A percentile compares a stretch with the other conserved stretches of the same genome.
These are phyloP conservation scores for Xestia sexstrigata DNA, from an alignment of 2,888 invertebrate species.

Conservation along the genomic window DNA sequence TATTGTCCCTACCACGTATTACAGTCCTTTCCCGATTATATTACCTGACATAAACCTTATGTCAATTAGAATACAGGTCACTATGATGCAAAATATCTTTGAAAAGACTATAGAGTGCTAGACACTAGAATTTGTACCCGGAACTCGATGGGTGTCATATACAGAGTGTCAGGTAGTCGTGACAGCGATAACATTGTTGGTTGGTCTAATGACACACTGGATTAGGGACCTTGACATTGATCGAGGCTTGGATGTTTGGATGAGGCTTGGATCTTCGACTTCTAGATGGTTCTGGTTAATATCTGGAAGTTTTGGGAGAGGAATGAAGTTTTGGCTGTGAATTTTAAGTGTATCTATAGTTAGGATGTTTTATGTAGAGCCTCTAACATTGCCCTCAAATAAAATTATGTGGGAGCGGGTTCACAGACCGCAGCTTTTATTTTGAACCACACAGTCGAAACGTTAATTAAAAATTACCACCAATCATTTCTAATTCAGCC, in stretches of 20 bases:
- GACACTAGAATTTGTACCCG: slow-evolving; percentile 81
- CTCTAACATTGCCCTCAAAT: no score
- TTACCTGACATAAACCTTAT: background rate
- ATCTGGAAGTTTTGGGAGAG: background rate
- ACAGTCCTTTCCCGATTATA: background rate
- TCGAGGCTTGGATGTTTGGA: background rate
- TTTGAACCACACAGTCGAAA: background rate
- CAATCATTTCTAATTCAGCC: slow-evolving; percentile 18
- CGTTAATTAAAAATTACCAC: slow-evolving; percentile 13
- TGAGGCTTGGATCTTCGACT: background rate
- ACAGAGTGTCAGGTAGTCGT: slow-evolving; percentile 59
- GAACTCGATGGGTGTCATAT: slow-evolving; percentile 78
- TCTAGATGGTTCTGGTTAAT: background rate
- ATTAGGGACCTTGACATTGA: slow-evolving; percentile 45
- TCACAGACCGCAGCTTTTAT: background rate
- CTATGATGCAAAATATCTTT: background rate
- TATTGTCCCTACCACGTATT: slow-evolving; percentile 72
- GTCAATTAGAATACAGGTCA: background rate
- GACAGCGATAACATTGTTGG: slow-evolving; percentile 60
- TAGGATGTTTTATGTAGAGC: background rate
- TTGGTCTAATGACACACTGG: slow-evolving; percentile 42
- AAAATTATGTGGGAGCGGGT: no score
- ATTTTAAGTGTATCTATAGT: background rate
- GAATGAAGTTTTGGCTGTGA: background rate
- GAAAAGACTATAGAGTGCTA: slow-evolving; percentile 69